Evolutionary conservation across 2,888 invertebrate species (phyloP), one percentile per base, ranked within the genome.

Genomic region (Lasioglossum figueresi): DNA sequence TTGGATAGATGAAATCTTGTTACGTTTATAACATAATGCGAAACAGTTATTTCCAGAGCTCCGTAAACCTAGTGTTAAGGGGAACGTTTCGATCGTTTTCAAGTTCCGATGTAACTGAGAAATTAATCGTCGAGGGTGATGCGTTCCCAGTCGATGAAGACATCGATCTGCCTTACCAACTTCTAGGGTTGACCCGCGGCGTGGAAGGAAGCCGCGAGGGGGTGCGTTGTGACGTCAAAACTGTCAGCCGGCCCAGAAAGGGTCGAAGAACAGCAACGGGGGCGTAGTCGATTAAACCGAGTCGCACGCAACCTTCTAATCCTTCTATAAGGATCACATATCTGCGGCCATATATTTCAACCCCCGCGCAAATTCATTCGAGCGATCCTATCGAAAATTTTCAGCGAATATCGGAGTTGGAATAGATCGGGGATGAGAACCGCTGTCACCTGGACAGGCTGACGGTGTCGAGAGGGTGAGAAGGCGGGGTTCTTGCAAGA

Each of bases 231-330:
- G 86, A 86, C 87, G 86, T 87, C 87, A 76, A 80, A 86, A 86
- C 82, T 83, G 86, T 78, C 86, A 79, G 80, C 48, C 86, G 82
- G 82, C 80, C 83, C 77, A 75, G 80, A 80, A 78, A 86, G 79
- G 83, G 83, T 87, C 76, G 86, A 80, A 78, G 80, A 79, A 86
- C 78, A 86, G 73, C 73, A 68, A 14, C 72, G 63, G 72, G 83
- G 86, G 74, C 70, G 80, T 80, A 83, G 78, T 80, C 76, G 86
- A 86, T 83, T 86, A 83, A 86, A 79, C 86, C 83, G 79, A 66
- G 66, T 63, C 75, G 78, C 86, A 80, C 83, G 83, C 86, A 76
- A 87, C 78, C 87, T 83, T 87, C 86, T 76, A 78, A 83, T 78
- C 83, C 86, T 80, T 70, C 83, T 86, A 76, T 70, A 75, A 86